Base-by-base conservation (phyloP, 2,888 invertebrate species). In the Diadegma fenestrale region DNA sequence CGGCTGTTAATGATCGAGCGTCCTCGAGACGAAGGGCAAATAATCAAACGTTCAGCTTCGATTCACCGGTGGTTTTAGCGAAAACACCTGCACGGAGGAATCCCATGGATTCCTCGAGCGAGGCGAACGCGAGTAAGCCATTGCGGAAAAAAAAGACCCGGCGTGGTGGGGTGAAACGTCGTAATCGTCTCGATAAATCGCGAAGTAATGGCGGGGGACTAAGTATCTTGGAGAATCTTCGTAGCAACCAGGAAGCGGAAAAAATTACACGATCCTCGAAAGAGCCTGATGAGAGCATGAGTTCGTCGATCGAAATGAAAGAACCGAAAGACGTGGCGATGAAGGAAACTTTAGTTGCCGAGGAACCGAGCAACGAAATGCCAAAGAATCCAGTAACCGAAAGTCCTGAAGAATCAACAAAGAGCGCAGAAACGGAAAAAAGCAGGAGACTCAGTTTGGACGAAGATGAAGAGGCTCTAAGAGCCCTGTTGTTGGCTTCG, bases 401-500 rank as follows among this genome's bases (percentile, higher is more conserved):
- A 41, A 26, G 8, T 8, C 30, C 17, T n/a, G 66, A 78, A 48
- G 54, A 58, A 8, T 7, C 41, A 10, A 48, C 45, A 45, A 63
- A 37, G 4, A 51, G 17, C 30, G 61, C 30, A 2, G 73, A 87
- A 54, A 54, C 33, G n/a, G 79, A 87, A 54, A 85, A 80, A 77
- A 81, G 87, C 26, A 89, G 91, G 69, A 90, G 92, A 80, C 85
- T 88, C 45, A 94, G 93, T 58, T 37, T 92, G 4, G 94, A 94
- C 0, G 94, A 94, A n/a, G 94, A 94, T 68, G 94, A 93, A 64
- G 91, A 93, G 66, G 89, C 88, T n/a, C 88, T 94, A 4, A 87
- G 94, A 61, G 92, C 91, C 26, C 88, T 91, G 84, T 77, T 93
- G 30, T 73, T 94, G 12, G 94, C 93, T 22, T 93, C 93, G 14